Conservation (phyloP, 2,888 invertebrate genomes). For the Nephrotoma flavescens region DNA sequence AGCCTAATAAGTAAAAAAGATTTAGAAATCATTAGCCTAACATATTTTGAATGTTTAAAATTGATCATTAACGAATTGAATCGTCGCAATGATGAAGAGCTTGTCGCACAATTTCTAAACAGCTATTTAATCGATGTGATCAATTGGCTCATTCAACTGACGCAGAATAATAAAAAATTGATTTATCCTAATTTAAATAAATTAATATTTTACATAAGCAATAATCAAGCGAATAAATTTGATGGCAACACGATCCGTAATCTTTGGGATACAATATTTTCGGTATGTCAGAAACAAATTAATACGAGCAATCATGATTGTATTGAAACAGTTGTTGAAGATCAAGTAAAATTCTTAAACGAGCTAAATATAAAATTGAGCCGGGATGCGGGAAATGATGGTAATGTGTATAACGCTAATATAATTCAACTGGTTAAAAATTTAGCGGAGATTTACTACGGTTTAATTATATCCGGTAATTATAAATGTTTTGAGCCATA, state of each 20-base stretch:
- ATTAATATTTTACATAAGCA: background rate
- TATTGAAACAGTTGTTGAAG: background rate
- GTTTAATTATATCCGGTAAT: background rate
- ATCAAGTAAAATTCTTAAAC: background rate
- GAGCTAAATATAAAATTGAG: background rate
- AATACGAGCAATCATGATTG: background rate
- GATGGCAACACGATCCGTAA: background rate
- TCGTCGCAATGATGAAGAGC: background rate
- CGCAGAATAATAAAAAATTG: constrained; percentile 27
- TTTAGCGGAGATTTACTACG: constrained; percentile 16
- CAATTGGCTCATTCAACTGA: constrained; percentile 33
- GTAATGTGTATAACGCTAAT: background rate
- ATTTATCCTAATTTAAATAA: constrained; percentile 25
- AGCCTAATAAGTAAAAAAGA: constrained; percentile 50
- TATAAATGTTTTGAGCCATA: background rate
- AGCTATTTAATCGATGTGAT: constrained; percentile 28
- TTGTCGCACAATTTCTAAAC: constrained; percentile 16
- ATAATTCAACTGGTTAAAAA: background rate
- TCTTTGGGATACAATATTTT: background rate
- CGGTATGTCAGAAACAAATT: background rate
- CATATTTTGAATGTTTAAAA: constrained; percentile 56
- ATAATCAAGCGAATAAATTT: background rate
- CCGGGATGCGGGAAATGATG: background rate
- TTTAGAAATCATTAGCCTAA: constrained; percentile 45
- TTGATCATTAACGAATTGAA: background rate